Base-by-base conservation (phyloP, 2,797 vertebrate species). In the Myotis pilosus region DNA sequence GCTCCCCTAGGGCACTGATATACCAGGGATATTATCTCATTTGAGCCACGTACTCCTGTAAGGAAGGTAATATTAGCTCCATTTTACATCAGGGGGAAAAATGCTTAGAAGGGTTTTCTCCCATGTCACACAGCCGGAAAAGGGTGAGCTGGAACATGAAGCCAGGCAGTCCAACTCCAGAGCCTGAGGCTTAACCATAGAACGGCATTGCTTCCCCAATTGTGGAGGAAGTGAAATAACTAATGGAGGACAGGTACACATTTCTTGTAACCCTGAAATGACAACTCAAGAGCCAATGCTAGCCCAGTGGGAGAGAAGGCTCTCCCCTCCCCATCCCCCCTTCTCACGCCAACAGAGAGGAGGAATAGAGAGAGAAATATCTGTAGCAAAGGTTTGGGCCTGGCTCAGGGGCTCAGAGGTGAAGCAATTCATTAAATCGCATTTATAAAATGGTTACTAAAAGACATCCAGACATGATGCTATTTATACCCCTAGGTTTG, bases 101-200 rank as follows among this genome's bases (percentile, higher is more conserved):
- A 69, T 25, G 16, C 33, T 66, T 30, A 36, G 87, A 38, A 13
- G 41, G 13, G 23, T 68, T 44, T 41, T 78, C 64, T 71, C 19
- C 72, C 15, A 9, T 1, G 30, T 74, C 53, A 38, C 38, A 71
- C 25, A 28, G 81, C 75, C 38, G 53, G 75, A 47, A 71, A 71
- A n/a, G 3, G 41, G 68, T 28, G 41, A 69, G 44, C 69, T 23
- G 11, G 20, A 82, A 30, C 3, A 4, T 2, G 28, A 78, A 68
- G 60, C 4, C 16, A 44, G 33, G 47, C 53, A 33, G 87, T 28
- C 49, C 17, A 33, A 5, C 25, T 49, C 55, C 25, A 44, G 84
- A 90, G 55, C 36, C n/a, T 1, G 1, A 17, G 47, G 33, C 30
- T 22, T 9, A 38, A 30, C 25, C 2, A 0, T 0, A 8, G 16